Conservation (phyloP, 2,113 vertebrate genomes). For the Rhinolophus ferrumequinum region DNA sequence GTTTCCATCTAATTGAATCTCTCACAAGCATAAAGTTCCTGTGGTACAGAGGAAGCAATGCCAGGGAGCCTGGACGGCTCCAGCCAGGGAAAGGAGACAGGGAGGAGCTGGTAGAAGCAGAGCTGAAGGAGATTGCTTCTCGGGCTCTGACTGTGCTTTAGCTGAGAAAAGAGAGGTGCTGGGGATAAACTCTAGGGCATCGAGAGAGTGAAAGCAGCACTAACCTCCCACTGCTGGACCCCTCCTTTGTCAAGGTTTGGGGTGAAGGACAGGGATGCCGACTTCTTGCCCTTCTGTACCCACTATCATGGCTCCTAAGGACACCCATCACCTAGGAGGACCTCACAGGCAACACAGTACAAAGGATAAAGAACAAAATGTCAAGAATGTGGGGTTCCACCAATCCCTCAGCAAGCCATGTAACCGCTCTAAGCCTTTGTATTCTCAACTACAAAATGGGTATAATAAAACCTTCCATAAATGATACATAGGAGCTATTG, state of each 20-base stretch:
- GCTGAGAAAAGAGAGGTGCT: neutral
- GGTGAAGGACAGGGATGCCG: neutral
- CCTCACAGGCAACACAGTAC: neutral
- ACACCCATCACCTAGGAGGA: neutral
- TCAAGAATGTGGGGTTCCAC: neutral
- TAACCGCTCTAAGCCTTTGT: neutral
- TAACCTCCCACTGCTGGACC: neutral
- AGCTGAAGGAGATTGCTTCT: neutral
- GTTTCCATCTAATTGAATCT: slow-evolving; percentile 84
- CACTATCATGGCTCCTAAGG: neutral
- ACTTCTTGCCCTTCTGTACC: neutral
- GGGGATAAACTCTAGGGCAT: neutral
- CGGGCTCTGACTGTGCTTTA: neutral
- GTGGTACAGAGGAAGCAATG: slow-evolving; percentile 69
- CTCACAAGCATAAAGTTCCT: slow-evolving; percentile 78
- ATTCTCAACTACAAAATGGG: neutral
- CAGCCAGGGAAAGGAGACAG: neutral
- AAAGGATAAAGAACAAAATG: neutral
- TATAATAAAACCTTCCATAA: neutral
- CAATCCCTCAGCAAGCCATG: neutral
- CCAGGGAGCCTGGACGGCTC: slow-evolving; percentile 62
- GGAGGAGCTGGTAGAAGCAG: neutral
- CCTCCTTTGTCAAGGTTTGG: neutral
- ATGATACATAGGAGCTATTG: neutral
- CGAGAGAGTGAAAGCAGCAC: neutral